Conservation (phyloP, 2,888 invertebrate genomes). For the Campoplex nolae region DNA sequence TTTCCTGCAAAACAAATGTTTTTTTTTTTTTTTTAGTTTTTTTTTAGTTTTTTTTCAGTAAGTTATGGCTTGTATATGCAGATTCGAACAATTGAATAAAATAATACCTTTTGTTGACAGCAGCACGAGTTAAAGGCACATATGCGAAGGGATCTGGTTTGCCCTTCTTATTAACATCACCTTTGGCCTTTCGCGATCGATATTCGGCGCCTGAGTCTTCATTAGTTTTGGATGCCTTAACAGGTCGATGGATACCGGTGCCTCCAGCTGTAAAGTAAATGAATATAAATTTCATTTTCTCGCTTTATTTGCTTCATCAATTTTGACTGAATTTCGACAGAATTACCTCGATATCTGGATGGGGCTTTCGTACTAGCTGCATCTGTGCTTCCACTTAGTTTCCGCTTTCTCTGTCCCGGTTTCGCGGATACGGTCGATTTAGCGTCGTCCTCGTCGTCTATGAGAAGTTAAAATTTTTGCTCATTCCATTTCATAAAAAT, state of each 20-base stretch:
- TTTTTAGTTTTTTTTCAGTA: no score
- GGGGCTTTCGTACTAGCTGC: slow-evolving; percentile 73
- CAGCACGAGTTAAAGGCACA: slow-evolving; percentile 91
- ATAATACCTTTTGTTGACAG: slow-evolving; percentile 92
- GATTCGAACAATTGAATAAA: not conserved
- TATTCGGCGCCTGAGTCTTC: slow-evolving; percentile 88
- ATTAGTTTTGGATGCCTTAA: slow-evolving; percentile 74
- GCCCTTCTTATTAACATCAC: slow-evolving; percentile 93
- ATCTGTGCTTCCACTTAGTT: slow-evolving; percentile 74
- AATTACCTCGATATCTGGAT: slow-evolving; percentile 84
- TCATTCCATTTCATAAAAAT: not conserved
- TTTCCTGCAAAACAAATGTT: slow-evolving; percentile 87
- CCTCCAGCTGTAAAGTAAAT: slow-evolving; percentile 89
- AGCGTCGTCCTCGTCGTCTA: slow-evolving; percentile 77
- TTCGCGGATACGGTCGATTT: slow-evolving; percentile 71
- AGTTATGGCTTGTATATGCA: not conserved
- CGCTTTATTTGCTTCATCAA: not conserved
- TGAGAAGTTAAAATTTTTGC: not conserved
- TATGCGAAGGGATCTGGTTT: slow-evolving; percentile 97
- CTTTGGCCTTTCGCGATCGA: slow-evolving; percentile 91
- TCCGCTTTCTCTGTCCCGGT: slow-evolving; percentile 75
- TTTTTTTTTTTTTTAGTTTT: slow-evolving; percentile 33
- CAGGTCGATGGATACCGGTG: slow-evolving; percentile 93
- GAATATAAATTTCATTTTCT: slow-evolving; percentile 5
- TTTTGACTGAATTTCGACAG: not conserved